Evolutionary conservation across 2,888 invertebrate genomes (phyloP).

Genomic region (Nymphalis polychloros): DNA sequence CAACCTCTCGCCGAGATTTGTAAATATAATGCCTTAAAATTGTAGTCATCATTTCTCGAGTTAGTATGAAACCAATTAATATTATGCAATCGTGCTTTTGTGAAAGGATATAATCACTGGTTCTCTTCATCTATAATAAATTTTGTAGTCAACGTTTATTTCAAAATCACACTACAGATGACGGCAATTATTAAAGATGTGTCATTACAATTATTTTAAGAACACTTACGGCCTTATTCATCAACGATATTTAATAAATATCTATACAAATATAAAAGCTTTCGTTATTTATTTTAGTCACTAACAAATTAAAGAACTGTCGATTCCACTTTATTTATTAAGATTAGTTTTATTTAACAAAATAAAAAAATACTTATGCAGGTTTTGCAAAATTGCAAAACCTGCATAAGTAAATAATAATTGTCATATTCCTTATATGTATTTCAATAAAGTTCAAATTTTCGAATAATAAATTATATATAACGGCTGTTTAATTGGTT

Average conservation of each 20-base stretch:
- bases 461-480: conserved; percentile 24
- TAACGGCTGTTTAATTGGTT: conserved; percentile 39
- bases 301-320: no score
- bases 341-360: not conserved
- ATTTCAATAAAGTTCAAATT: conserved; percentile 20
- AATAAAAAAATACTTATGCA: not conserved
- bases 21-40: conserved; percentile 16
- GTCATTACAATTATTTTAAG: no score
- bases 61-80: conserved; percentile 9
- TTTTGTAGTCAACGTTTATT: conserved; percentile 7
- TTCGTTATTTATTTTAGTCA: no score
- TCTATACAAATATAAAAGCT: no score
- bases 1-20: conserved; percentile 25
- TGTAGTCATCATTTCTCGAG: conserved; percentile 6
- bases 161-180: not conserved
- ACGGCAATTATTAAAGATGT: no score
- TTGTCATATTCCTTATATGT: conserved; percentile 19
- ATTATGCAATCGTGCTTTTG: conserved; percentile 9
- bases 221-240: no score
- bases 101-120: conserved; percentile 9
- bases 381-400: not conserved
- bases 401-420: conserved; percentile 18
- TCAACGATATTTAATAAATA: no score
- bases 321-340: no score
- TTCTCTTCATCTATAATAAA: conserved; percentile 9